Conservation (phyloP, 2,888 invertebrate genomes). For the Digitonthophagus gazella region DNA sequence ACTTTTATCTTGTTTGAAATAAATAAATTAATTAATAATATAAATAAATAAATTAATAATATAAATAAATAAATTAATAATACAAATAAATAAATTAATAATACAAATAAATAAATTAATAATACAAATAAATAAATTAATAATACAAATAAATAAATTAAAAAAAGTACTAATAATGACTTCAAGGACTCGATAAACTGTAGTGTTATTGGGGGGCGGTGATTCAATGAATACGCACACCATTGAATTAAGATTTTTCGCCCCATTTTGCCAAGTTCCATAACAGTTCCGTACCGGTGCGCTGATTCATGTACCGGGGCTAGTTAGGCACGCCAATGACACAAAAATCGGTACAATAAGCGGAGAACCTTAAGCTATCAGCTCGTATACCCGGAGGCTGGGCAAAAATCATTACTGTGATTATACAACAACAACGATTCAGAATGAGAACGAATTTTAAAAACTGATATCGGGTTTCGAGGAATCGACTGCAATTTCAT, state of each 20-base stretch:
- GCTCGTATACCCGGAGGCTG: not conserved
- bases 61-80: no score
- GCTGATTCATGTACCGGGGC: conserved; percentile 10
- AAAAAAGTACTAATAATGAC: not conserved
- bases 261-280: conserved; percentile 1
- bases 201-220: not conserved
- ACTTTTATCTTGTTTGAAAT: no score
- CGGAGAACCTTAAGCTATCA: conserved; percentile 5
- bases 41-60: no score
- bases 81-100: no score
- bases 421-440: conserved; percentile 1
- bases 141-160: no score
- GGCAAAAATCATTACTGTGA: no score
- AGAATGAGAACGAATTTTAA: no score
- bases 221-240: not conserved
- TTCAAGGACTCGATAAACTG: not conserved
- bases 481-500: conserved; percentile 22
- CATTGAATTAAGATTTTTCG: conserved; percentile 8
- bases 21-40: no score
- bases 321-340: conserved; percentile 16
- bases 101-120: no score
- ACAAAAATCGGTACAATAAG: conserved; percentile 16
- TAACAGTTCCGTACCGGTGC: not conserved
- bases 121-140: no score
- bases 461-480: not conserved